A percentile compares a stretch with the other conserved stretches of the same genome.
phyloP scores from a whole-genome alignment of 2,797 vertebrate genomes.

The Anisognathus igniventris region DNA sequence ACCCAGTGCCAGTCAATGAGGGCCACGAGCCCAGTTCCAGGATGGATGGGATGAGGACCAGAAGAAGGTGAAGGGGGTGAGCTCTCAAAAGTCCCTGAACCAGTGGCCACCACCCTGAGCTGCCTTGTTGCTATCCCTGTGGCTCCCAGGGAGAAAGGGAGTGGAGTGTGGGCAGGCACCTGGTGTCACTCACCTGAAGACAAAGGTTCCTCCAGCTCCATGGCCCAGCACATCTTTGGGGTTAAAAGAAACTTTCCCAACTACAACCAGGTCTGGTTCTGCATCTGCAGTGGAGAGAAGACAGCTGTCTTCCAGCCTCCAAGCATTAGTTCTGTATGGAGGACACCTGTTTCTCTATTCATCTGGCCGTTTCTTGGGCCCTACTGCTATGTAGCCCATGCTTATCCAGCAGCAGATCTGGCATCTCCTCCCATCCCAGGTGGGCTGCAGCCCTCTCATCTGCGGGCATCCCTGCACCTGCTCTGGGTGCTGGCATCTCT shows the following conservation, averaged over 20 bases:
- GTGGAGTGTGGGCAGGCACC: not conserved
- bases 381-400: not conserved
- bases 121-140: accelerated
- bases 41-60: not conserved
- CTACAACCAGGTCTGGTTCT: slow-evolving; percentile 72
- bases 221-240: slow-evolving; percentile 87
- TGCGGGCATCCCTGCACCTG: not conserved
- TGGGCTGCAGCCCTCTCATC: not conserved
- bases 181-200: slow-evolving; percentile 80
- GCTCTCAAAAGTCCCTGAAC: not conserved
- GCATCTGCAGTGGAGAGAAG: slow-evolving; percentile 49
- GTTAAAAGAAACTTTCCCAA: slow-evolving; percentile 94
- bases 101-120: not conserved
- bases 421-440: not conserved
- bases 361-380: no score
- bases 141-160: not conserved
- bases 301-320: not conserved
- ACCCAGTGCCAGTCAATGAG: not conserved
- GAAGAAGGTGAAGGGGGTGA: not conserved
- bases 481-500: not conserved
- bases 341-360: not conserved
- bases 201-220: slow-evolving; percentile 90
- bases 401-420: not conserved
- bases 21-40: not conserved
- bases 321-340: not conserved